These are phyloP conservation scores for Pampus argenteus DNA, from an alignment of 2,797 vertebrate genomes.

Conservation along the genomic window DNA sequence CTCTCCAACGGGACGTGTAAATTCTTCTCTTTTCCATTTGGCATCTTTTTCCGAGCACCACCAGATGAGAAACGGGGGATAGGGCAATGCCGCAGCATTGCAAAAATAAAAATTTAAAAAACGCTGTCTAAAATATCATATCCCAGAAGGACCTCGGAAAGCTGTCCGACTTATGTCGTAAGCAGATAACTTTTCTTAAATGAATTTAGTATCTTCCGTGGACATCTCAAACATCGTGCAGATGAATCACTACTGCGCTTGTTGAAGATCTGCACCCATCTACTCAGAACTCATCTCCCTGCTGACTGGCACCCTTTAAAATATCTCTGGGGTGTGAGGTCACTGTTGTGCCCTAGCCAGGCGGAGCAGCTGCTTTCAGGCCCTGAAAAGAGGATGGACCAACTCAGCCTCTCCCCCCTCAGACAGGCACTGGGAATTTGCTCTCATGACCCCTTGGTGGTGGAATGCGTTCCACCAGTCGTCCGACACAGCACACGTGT, in stretches of 20 bases:
- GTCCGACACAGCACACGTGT: slow-evolving; percentile 61
- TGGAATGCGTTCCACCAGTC: slow-evolving; percentile 68
- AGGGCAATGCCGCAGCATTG: slow-evolving; percentile 88
- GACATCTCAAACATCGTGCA: slow-evolving; percentile 81
- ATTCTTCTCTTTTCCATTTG: slow-evolving; percentile 89
- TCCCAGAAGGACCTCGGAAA: slow-evolving; percentile 62
- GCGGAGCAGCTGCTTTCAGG: slow-evolving; percentile 87
- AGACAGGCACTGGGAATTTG: slow-evolving; percentile 70
- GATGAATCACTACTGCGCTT: slow-evolving; percentile 67
- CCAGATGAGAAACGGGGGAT: slow-evolving; percentile 83
- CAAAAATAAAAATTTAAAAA: too few species aligned
- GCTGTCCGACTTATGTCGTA: slow-evolving; percentile 27
- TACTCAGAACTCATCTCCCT: slow-evolving; percentile 85
- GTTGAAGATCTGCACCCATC: slow-evolving; percentile 48
- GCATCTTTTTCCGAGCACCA: slow-evolving; percentile 87
- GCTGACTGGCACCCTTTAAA: slow-evolving; percentile 93
- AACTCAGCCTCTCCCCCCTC: slow-evolving; percentile 65
- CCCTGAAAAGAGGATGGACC: slow-evolving; percentile 73
- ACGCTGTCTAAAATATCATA: slow-evolving; percentile 75
- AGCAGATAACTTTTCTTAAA: slow-evolving; percentile 69
- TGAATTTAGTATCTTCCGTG: slow-evolving; percentile 74
- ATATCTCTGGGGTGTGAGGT: slow-evolving; percentile 88
- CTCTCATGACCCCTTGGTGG: slow-evolving; percentile 66
- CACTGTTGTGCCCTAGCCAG: slow-evolving; percentile 88
- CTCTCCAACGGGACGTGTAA: slow-evolving; percentile 80